phyloP scores from a whole-genome alignment of 2,113 vertebrate species.

The Phaetusa simplex region DNA sequence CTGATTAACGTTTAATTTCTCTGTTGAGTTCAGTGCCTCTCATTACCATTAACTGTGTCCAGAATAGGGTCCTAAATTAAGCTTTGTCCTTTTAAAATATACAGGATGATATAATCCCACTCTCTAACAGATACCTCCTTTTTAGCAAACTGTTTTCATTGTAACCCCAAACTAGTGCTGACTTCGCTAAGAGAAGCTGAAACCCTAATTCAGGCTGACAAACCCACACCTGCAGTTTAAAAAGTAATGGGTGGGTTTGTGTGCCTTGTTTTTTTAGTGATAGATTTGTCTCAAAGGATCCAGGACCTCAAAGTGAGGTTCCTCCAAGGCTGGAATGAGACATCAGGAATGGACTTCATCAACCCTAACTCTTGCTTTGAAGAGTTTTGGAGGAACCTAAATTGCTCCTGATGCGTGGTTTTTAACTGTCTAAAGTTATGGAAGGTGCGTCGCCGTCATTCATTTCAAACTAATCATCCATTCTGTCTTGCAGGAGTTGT shows the following conservation, averaged over 20 bases:
- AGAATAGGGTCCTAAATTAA: neutral
- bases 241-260: neutral
- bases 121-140: neutral
- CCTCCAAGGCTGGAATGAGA: neutral
- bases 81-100: neutral
- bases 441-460: neutral
- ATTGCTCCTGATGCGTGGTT: neutral
- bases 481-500: neutral
- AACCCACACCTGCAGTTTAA: neutral
- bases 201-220: neutral
- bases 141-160: neutral
- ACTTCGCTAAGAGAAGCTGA: neutral
- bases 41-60: neutral
- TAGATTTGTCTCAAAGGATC: neutral
- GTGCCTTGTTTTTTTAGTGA: neutral
- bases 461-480: neutral
- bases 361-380: neutral
- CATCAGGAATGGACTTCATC: neutral
- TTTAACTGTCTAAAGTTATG: neutral
- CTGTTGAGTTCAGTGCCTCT: neutral
- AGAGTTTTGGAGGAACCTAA: neutral
- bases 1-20: neutral
- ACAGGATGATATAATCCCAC: neutral
- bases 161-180: neutral
- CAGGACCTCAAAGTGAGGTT: neutral